phyloP scores from a whole-genome alignment of 2,888 invertebrate species.

The Philonicus albiceps region DNA sequence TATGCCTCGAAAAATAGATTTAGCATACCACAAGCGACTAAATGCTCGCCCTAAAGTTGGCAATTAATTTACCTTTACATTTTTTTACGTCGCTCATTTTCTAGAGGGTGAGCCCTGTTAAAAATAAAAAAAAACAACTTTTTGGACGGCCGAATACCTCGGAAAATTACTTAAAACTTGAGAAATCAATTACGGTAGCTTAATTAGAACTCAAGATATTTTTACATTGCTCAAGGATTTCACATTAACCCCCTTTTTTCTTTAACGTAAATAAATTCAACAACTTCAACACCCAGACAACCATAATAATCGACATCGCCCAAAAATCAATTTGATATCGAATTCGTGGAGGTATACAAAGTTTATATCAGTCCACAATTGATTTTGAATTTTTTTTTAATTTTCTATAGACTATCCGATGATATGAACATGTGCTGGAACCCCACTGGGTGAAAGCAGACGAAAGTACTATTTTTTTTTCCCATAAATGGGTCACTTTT shows the following conservation, averaged over 20 bases:
- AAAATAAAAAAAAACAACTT: too few species aligned
- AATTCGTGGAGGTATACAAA: neutral
- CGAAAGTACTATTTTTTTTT: neutral
- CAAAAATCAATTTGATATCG: neutral
- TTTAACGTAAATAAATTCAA: neutral
- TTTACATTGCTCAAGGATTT: neutral
- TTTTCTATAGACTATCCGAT: neutral
- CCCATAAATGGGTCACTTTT: constrained; percentile 31
- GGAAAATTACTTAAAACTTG: neutral
- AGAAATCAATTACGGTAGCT: neutral
- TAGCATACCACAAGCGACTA: neutral
- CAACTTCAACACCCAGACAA: neutral
- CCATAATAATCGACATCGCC: neutral
- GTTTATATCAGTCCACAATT: neutral
- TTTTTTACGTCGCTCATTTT: neutral
- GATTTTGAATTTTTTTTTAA: neutral
- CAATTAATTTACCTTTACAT: neutral
- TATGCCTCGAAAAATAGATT: constrained; percentile 17
- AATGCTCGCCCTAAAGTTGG: neutral
- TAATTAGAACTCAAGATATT: neutral
- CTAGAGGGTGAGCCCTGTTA: neutral
- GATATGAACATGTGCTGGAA: neutral
- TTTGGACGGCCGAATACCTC: neutral
- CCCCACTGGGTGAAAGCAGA: neutral
- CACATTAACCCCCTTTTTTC: neutral